These are phyloP conservation scores for Chydorus sphaericus DNA, from an alignment of 2,888 invertebrate genomes.

Conservation along the genomic window DNA sequence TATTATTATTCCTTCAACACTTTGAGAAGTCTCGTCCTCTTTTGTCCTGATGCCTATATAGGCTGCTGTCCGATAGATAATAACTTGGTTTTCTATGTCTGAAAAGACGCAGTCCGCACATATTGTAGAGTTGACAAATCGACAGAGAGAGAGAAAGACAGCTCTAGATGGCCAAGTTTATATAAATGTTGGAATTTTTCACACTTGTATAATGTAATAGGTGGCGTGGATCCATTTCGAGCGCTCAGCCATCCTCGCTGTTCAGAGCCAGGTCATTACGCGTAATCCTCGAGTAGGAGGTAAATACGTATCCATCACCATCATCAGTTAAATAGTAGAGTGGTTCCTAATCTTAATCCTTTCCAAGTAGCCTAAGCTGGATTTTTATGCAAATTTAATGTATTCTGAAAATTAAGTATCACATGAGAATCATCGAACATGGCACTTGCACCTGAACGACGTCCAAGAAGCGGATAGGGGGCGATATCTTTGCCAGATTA, in stretches of 20 bases:
- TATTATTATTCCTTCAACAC: neutral
- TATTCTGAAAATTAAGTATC: slow-evolving; percentile 56
- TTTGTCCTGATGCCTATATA: neutral
- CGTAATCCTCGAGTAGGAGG: slow-evolving; percentile 52
- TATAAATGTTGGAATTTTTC: neutral
- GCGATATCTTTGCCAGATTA: slow-evolving; percentile 86
- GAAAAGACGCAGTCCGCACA: neutral
- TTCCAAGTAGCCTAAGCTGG: too few species aligned
- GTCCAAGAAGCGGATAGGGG: slow-evolving; percentile 84
- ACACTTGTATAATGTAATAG: slow-evolving; percentile 32
- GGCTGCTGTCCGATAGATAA: too few species aligned
- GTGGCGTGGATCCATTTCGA: slow-evolving; percentile 95
- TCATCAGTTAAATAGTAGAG: neutral
- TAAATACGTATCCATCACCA: too few species aligned
- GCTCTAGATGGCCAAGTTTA: neutral
- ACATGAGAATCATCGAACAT: slow-evolving; percentile 81
- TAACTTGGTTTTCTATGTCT: too few species aligned
- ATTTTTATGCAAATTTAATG: slow-evolving; percentile 1
- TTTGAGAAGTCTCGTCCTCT: too few species aligned
- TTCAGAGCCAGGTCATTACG: slow-evolving; percentile 87
- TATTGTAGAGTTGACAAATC: slow-evolving; percentile 1
- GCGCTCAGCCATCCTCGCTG: slow-evolving; percentile 80
- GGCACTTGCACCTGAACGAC: slow-evolving; percentile 83
- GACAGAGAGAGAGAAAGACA: too few species aligned
- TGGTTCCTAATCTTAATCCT: neutral